Conservation (phyloP, 2,113 vertebrate species). For the Myanophis thanlyinensis region DNA sequence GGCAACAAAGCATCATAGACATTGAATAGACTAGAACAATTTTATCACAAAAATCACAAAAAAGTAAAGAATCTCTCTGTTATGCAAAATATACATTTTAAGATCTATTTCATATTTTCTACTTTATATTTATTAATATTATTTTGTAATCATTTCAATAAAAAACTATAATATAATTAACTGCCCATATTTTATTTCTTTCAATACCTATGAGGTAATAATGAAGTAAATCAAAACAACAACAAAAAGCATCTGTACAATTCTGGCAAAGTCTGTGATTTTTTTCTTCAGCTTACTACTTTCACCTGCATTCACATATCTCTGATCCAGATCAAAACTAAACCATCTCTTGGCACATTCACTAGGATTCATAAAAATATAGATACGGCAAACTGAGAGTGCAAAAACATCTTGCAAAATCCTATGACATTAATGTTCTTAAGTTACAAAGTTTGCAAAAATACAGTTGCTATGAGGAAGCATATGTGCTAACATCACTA, state of each 20-base stretch:
- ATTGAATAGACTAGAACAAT: slow-evolving; percentile 74
- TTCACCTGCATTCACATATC: slow-evolving; percentile 56
- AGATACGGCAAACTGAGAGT: slow-evolving; percentile 60
- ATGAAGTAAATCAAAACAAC: slow-evolving; percentile 49
- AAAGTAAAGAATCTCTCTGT: slow-evolving; percentile 76
- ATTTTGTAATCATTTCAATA: slow-evolving; percentile 60
- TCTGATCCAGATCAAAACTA: slow-evolving; percentile 58
- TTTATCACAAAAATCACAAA: slow-evolving; percentile 78
- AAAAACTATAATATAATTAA: slow-evolving; percentile 66
- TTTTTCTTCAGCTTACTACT: not conserved
- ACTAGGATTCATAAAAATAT: slow-evolving; percentile 64
- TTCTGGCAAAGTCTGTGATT: slow-evolving; percentile 56
- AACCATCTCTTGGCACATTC: slow-evolving; percentile 54
- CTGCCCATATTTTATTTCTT: slow-evolving; percentile 74
- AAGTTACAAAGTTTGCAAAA: slow-evolving; percentile 53
- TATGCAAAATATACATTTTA: slow-evolving; percentile 81
- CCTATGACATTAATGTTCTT: slow-evolving; percentile 48
- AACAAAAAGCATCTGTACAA: slow-evolving; percentile 57
- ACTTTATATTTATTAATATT: slow-evolving; percentile 65
- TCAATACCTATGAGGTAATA: slow-evolving; percentile 74
- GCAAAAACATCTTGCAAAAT: slow-evolving; percentile 55
- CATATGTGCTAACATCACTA: slow-evolving; percentile 66
- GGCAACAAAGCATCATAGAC: slow-evolving; percentile 76
- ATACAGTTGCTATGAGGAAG: slow-evolving; percentile 50
- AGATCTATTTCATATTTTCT: slow-evolving; percentile 71